Base-by-base conservation (phyloP, 2,113 vertebrate species). In the Chaenogobius annularis region DNA sequence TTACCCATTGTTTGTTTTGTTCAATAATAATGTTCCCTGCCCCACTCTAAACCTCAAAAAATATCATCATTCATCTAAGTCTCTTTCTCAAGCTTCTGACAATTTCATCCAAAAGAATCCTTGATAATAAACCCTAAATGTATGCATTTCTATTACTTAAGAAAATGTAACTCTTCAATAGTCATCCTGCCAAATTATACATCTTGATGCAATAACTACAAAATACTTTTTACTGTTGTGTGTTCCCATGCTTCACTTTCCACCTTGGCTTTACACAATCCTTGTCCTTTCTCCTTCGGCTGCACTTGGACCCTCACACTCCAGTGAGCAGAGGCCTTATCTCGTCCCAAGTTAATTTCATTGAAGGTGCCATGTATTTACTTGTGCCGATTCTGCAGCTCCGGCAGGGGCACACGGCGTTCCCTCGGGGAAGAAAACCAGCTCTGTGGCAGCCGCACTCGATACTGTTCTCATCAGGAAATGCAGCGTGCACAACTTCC, bases 331-430 rank as follows among this genome's bases (percentile, higher is more conserved):
- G 69, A 83, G 81, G 55, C 13, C 20, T 83, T 82, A 83, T 87
- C 83, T 77, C 35, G 40, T 19, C 64, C 46, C 7, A 54, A 65
- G 64, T 76, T 78, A 62, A 80, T 83, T 87, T 73, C 62, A 78
- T 88, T 85, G 69, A 73, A 73, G 74, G 56, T 65, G 65, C 15
- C 12, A 31, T 70, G 73, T 81, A 70, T 85, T 83, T 83, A 80
- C 80, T 69, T 67, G 70, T 62, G 73, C 65, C 40, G 65, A 75
- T 84, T 84, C 71, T 61, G 62, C 78, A 78, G 46, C 82, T 78
- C 67, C 37, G 56, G 48, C 68, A 71, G 52, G 76, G 82, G 83
- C 74, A 83, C 78, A 65, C 59, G 7, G 22, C 73, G 67, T 70
- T 84, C 66, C 37, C 78, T 7, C 40, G 37, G 65, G 78, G 74